These are phyloP conservation scores for Argynnis bischoffii DNA, from an alignment of 2,888 invertebrate genomes.

Conservation along the genomic window DNA sequence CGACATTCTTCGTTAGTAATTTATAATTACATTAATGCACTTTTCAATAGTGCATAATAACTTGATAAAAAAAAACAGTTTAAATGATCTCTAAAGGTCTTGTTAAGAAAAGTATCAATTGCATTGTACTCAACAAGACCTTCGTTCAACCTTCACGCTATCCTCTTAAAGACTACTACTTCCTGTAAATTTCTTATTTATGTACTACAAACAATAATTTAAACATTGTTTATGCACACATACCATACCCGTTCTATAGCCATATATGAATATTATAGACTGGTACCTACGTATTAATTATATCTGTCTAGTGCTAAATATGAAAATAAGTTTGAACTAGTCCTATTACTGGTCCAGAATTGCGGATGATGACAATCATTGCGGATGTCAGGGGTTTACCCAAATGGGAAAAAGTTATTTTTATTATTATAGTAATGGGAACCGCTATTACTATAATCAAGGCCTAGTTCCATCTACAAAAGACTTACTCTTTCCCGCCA, in stretches of 20 bases:
- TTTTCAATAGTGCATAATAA: no score
- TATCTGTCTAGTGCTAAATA: conserved; percentile 55
- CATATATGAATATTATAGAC: neutral
- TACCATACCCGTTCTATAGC: no score
- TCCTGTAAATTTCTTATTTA: conserved; percentile 4
- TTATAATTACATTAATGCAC: no score
- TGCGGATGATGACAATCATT: no score
- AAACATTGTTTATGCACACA: no score
- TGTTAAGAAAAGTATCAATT: conserved; percentile 53
- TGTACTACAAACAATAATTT: no score
- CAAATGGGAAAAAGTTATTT: conserved; percentile 54
- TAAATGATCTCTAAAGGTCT: neutral
- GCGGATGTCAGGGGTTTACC: conserved; percentile 69
- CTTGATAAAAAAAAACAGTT: neutral
- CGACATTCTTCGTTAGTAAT: no score
- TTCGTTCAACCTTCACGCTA: conserved; percentile 11
- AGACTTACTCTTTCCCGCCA: no score
- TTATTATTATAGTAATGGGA: no score
- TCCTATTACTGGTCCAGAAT: conserved; percentile 60
- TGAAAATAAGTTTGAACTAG: conserved; percentile 59
- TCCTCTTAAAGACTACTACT: conserved; percentile 12
- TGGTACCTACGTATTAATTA: no score
- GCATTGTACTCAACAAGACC: conserved; percentile 47
- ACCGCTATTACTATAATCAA: no score
- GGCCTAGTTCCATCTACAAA: no score